Evolutionary conservation across 2,888 invertebrate genomes (phyloP).

Genomic region (Lamellibrachia columna): DNA sequence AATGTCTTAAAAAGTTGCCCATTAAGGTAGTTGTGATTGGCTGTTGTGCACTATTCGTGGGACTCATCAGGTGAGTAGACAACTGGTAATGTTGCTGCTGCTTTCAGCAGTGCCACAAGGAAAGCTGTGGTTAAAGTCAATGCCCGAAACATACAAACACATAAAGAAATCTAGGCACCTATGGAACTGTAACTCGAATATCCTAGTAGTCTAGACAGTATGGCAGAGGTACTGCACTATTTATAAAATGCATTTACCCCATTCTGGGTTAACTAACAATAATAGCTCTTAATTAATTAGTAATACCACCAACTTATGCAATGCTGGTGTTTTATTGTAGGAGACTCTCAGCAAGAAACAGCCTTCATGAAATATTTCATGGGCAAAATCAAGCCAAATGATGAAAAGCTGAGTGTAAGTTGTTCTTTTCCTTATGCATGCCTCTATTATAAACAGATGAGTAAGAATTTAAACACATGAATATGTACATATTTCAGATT

Average conservation of each 20-base stretch:
- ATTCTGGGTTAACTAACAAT: neutral
- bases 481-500: neutral
- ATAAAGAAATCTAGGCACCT: no score
- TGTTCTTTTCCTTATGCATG: neutral
- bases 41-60: no score
- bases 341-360: conserved; percentile 50
- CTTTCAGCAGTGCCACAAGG: no score
- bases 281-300: neutral
- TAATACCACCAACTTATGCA: neutral
- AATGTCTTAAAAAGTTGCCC: no score
- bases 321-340: conserved; percentile 24
- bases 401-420: conserved; percentile 80
- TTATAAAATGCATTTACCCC: neutral
- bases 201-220: neutral
- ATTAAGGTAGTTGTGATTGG: no score
- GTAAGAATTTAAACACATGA: neutral
- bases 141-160: no score
- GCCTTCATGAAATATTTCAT: conserved; percentile 48
- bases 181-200: no score
- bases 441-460: neutral
- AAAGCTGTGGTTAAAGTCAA: no score
- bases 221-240: neutral
- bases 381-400: conserved; percentile 69
- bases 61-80: no score
- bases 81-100: no score